These are phyloP conservation scores for Cryptoprocta ferox DNA, from an alignment of 2,797 vertebrate genomes.

Conservation along the genomic window DNA sequence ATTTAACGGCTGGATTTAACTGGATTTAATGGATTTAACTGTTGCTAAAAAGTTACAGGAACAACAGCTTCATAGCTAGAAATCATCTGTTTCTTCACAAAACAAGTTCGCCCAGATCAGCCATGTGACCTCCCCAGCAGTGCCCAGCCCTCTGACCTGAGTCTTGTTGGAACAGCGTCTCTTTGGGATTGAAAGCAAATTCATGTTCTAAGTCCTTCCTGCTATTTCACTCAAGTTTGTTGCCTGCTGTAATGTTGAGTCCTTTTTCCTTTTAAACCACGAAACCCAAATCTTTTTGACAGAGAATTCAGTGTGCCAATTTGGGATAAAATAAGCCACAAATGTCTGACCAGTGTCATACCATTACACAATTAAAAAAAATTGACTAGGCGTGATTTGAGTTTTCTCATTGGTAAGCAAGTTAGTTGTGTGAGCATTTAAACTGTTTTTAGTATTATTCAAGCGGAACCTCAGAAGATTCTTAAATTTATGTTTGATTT, in stretches of 20 bases:
- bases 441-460: conserved; percentile 28
- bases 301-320: not conserved
- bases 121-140: conserved; percentile 41
- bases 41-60: conserved; percentile 64
- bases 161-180: conserved; percentile 11
- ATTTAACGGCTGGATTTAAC: conserved; percentile 41
- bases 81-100: conserved; percentile 67
- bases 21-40: conserved; percentile 34
- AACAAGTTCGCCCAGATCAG: conserved; percentile 43
- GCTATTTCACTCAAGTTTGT: conserved; percentile 12
- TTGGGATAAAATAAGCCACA: not conserved
- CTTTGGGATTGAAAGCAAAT: conserved; percentile 28
- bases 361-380: not conserved
- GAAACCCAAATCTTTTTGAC: not conserved
- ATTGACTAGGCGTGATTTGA: not conserved
- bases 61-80: conserved; percentile 58
- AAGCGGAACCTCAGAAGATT: not conserved
- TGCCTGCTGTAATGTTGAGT: not conserved
- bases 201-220: conserved; percentile 40
- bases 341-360: not conserved
- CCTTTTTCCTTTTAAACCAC: conserved; percentile 8
- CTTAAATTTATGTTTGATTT: not conserved
- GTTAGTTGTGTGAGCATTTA: not conserved
- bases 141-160: conserved; percentile 33
- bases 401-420: conserved; percentile 39